Conservation (phyloP, 2,113 vertebrate genomes). For the Chaenogobius annularis region DNA sequence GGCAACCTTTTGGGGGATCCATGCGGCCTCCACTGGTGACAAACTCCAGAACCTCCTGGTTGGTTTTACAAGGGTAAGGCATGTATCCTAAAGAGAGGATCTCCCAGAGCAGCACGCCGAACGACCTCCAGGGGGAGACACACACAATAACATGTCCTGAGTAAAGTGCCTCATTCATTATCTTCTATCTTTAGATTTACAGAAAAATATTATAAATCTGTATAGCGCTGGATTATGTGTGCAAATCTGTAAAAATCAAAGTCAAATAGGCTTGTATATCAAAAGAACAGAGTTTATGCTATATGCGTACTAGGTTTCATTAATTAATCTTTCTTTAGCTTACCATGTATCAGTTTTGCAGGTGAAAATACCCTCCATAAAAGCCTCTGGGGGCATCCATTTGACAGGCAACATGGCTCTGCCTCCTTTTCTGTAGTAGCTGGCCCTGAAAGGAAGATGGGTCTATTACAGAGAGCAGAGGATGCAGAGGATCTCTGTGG, state of each 20-base stretch:
- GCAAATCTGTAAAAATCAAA: not conserved
- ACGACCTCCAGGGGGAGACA: constrained; percentile 85
- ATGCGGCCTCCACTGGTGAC: constrained; percentile 86
- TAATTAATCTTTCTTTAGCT: not conserved
- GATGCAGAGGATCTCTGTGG: not conserved
- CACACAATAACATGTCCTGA: constrained; percentile 15
- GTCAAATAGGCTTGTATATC: no score
- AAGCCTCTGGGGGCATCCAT: constrained; percentile 94
- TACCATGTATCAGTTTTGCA: constrained; percentile 96
- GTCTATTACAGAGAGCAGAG: not conserved
- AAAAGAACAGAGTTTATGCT: not conserved
- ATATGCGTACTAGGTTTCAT: no score
- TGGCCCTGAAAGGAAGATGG: constrained; percentile 76
- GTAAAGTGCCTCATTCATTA: not conserved
- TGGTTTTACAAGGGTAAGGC: constrained; percentile 90
- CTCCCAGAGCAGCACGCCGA: constrained; percentile 93
- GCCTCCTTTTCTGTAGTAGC: constrained; percentile 90
- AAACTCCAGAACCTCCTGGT: constrained; percentile 91
- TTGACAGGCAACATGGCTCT: constrained; percentile 90
- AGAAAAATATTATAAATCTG: not conserved
- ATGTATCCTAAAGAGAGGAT: constrained; percentile 92
- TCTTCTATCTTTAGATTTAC: not conserved
- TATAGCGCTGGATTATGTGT: no score
- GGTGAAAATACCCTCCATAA: constrained; percentile 92
- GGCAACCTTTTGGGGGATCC: constrained; percentile 89